These are phyloP conservation scores for Drosophila aldrichi DNA, from an alignment of 2,888 invertebrate genomes.

Conservation along the genomic window DNA sequence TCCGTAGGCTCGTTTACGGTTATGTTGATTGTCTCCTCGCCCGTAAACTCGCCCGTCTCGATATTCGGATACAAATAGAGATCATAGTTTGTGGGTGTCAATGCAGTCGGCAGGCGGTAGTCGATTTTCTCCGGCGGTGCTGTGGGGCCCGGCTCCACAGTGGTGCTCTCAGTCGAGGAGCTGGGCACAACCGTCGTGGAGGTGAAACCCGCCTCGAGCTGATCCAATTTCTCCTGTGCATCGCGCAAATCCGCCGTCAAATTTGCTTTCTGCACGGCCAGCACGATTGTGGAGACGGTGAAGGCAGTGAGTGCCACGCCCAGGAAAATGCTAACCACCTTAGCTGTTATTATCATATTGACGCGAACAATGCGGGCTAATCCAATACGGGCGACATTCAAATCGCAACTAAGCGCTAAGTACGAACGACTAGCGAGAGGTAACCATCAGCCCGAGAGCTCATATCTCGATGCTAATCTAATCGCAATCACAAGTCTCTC, in stretches of 20 bases:
- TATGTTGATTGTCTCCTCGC: slow-evolving; percentile 86
- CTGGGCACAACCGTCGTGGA: slow-evolving; percentile 36
- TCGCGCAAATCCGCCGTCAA: slow-evolving; percentile 73
- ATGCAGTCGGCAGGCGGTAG: slow-evolving; percentile 87
- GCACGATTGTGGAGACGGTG: slow-evolving; percentile 86
- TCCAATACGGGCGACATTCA: slow-evolving; percentile 43
- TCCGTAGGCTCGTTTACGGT: slow-evolving; percentile 85
- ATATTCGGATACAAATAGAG: slow-evolving; percentile 89
- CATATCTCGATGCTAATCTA: slow-evolving; percentile 65
- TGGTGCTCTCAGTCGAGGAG: slow-evolving; percentile 14
- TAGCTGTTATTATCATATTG: slow-evolving; percentile 80
- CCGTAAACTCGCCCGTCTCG: slow-evolving; percentile 86
- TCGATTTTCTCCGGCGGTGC: slow-evolving; percentile 66
- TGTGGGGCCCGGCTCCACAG: slow-evolving; percentile 24
- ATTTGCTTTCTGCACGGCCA: slow-evolving; percentile 85
- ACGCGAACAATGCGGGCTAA: slow-evolving; percentile 22
- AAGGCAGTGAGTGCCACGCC: slow-evolving; percentile 84
- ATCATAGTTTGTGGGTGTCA: slow-evolving; percentile 89
- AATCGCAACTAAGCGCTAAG: slow-evolving; percentile 60
- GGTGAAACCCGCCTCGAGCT: slow-evolving; percentile 61
- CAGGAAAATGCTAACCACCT: slow-evolving; percentile 76
- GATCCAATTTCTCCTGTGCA: slow-evolving; percentile 70
- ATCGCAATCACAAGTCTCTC: slow-evolving; percentile 43
- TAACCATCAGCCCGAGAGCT: slow-evolving; percentile 22
- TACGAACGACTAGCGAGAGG: slow-evolving; percentile 25